These are phyloP conservation scores for Halisarca cf. caerulea DNA, from an alignment of 37 sponge, comb jelly and placozoan genomes.

Conservation along the genomic window DNA sequence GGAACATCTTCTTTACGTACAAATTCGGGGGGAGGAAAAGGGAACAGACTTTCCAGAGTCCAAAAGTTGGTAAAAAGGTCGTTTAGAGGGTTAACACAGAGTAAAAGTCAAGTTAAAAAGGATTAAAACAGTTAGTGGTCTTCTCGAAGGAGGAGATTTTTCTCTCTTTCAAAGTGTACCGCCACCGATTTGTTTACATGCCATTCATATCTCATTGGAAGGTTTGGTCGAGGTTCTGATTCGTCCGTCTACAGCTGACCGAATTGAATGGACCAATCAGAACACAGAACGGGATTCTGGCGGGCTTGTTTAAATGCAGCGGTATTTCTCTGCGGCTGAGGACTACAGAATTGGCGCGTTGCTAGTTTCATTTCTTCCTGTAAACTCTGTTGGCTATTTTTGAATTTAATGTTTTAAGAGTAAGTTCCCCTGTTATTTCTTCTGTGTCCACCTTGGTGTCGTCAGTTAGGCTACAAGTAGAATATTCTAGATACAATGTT, in stretches of 20 bases:
- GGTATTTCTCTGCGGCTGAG: not conserved
- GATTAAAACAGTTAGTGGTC: not conserved
- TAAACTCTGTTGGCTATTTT: too few species aligned
- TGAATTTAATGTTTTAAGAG: too few species aligned
- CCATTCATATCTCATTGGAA: not conserved
- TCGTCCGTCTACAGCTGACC: too few species aligned
- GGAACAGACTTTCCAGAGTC: not conserved
- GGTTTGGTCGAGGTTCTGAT: too few species aligned
- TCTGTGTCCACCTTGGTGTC: too few species aligned
- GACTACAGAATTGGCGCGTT: too few species aligned
- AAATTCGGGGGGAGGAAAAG: not conserved
- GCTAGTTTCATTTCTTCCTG: too few species aligned
- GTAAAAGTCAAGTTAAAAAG: not conserved
- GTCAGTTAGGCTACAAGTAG: too few species aligned
- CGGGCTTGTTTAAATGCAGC: slow-evolving; percentile 24
- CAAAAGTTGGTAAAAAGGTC: not conserved
- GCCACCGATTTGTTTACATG: slow-evolving; percentile 33
- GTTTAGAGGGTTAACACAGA: not conserved
- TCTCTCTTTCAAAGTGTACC: slow-evolving; percentile 22
- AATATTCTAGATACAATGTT: too few species aligned
- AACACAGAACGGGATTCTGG: not conserved
- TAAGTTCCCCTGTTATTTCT: too few species aligned
- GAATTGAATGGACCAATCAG: not conserved
- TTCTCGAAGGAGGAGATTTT: not conserved
- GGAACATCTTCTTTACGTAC: not conserved